Evolutionary conservation across 1,140 invertebrate genomes (phyloP), one percentile per base, ranked within the genome.

Genomic region (Drosophila subobscura): DNA sequence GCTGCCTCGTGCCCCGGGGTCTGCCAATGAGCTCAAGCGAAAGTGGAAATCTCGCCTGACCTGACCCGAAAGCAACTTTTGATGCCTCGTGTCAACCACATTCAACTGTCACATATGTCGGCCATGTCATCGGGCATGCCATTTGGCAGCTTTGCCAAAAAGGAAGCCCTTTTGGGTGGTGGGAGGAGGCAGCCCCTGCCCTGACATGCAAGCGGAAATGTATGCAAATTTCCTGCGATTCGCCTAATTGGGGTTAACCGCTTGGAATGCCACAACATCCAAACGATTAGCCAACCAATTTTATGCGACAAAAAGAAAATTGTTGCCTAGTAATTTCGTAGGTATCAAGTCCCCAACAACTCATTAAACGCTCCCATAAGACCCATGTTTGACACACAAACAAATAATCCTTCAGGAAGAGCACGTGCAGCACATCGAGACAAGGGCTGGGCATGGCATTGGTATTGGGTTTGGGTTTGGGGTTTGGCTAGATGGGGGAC

Each of bases 351-450:
- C 47, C 25, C 59, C 58, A 61, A 61, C 60, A 68, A 81, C 61
- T 86, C 70, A 86, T 81, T 85, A 77, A 86, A 77, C 57, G 72
- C 71, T 78, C 83, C 75, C 78, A 33, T 53, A 41, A 65, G 55
- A 29, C 16, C 16, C 16, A 20, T 20, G 57, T 85, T 70, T 80
- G 77, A 65, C 81, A 85, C 70, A 74, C 70, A 81, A 7, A 27
- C 25, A 74, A 72, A 42, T 50, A 33, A 37, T 46, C 59, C 60
- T 63, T 49, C 57, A 12, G 29, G n/a, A 80, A 75, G 77, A 80
- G 65, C 77, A 77, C 81, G 68, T 77, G 81, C 64, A 77, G 44
- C 59, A 2, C 4, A 37, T 37, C 57, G 70, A 75, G 51, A 33
- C 61, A 59, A 61, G 42, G 41, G 42, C 45, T 55, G 61, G 25